Conservation (phyloP, 2,797 vertebrate genomes). For the Euthynnus affinis region DNA sequence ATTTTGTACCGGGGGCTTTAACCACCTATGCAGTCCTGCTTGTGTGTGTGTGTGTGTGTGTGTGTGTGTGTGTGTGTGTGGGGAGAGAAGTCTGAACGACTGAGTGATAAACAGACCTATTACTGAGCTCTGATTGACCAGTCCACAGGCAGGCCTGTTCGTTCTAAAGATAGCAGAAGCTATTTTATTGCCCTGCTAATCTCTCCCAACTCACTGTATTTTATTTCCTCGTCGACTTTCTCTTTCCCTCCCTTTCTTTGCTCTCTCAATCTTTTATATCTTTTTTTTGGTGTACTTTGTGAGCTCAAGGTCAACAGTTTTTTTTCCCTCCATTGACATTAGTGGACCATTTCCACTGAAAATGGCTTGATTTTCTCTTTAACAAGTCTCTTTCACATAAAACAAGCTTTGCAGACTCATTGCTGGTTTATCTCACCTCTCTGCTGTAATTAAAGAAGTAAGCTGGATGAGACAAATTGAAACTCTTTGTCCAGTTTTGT, state of each 20-base stretch:
- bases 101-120: conserved; percentile 73
- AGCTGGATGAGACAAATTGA: conserved; percentile 22
- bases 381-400: conserved; percentile 21
- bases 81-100: conserved; percentile 23
- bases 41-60: not conserved
- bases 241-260: conserved; percentile 10
- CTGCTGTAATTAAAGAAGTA: conserved; percentile 14
- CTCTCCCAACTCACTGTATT: conserved; percentile 64
- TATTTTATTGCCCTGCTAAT: conserved; percentile 78
- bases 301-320: conserved; percentile 74
- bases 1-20: not conserved
- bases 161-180: conserved; percentile 73
- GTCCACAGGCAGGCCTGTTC: conserved; percentile 60
- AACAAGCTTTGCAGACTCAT: conserved; percentile 5
- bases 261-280: conserved; percentile 51
- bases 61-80: not conserved
- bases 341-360: conserved; percentile 44
- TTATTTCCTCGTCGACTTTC: conserved; percentile 65
- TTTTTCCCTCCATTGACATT: conserved; percentile 54
- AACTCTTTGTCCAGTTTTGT: not conserved
- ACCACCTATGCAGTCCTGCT: conserved; percentile 21
- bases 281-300: conserved; percentile 35
- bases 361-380: conserved; percentile 53
- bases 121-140: conserved; percentile 73
- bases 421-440: conserved; percentile 21